Conservation (phyloP, 2,888 invertebrate species). For the Linyphia triangularis region DNA sequence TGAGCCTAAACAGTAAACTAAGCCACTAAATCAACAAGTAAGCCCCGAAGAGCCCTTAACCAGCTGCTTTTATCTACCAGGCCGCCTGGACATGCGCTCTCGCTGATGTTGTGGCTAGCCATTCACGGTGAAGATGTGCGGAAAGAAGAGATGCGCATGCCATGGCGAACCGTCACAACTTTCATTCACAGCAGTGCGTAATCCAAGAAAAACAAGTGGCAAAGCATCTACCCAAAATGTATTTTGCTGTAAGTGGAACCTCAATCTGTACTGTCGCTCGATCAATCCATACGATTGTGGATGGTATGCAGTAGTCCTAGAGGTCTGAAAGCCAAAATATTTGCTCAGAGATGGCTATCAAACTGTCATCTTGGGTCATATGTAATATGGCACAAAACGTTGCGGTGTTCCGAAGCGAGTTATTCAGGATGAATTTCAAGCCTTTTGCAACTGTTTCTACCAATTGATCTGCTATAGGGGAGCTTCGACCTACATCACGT, state of each 20-base stretch:
- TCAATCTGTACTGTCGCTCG: background rate
- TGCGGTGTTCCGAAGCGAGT: slow-evolving; percentile 76
- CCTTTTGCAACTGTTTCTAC: slow-evolving; percentile 70
- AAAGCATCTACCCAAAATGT: slow-evolving; percentile 1
- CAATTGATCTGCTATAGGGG: slow-evolving; percentile 72
- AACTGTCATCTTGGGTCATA: slow-evolving; percentile 77
- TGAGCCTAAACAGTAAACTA: too few relatives aligned
- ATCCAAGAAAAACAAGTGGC: background rate
- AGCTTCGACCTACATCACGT: slow-evolving; percentile 77
- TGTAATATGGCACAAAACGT: slow-evolving; percentile 74
- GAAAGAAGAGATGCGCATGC: too few relatives aligned
- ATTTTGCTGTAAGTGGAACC: background rate
- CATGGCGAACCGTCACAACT: too few relatives aligned
- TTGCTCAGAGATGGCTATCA: slow-evolving; percentile 76
- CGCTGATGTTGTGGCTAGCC: too few relatives aligned
- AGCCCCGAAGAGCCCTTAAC: too few relatives aligned
- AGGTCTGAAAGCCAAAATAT: slow-evolving; percentile 76
- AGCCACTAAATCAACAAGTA: too few relatives aligned
- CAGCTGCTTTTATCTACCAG: too few relatives aligned
- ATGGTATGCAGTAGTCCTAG: slow-evolving; percentile 77
- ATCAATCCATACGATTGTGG: slow-evolving; percentile 76
- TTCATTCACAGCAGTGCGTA: background rate
- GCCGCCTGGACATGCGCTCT: too few relatives aligned
- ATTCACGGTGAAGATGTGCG: too few relatives aligned
- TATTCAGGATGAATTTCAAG: slow-evolving; percentile 76